A percentile compares a stretch with the other conserved stretches of the same genome.
Evolutionary conservation across 2,113 vertebrate species (phyloP).

Genomic region (Eupsittula cactorum): DNA sequence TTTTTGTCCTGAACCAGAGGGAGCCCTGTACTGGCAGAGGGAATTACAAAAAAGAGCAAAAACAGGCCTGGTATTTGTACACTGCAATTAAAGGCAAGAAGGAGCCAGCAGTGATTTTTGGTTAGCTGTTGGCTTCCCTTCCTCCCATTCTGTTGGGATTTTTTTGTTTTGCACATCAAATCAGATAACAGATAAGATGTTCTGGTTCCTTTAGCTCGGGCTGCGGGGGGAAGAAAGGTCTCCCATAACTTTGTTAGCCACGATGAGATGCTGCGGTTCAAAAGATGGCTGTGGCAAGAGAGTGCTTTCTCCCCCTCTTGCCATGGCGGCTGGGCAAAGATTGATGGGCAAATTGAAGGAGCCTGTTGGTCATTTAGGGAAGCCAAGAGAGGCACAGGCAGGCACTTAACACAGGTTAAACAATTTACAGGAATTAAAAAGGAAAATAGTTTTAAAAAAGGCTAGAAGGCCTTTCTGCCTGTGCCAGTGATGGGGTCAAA

Average conservation of each 20-base stretch:
- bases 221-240: not conserved
- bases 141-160: not conserved
- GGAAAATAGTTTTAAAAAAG: not conserved
- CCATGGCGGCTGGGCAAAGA: accelerated
- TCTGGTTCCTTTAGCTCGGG: not conserved
- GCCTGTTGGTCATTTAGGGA: not conserved
- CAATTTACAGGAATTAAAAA: not conserved
- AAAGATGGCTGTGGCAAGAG: not conserved
- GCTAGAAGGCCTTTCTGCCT: not conserved
- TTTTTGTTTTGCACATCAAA: not conserved
- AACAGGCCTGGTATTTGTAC: conserved; percentile 34
- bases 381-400: not conserved
- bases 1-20: conserved; percentile 46
- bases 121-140: not conserved
- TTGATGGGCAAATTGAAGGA: not conserved
- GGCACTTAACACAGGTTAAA: not conserved
- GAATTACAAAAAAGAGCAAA: conserved; percentile 31
- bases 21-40: conserved; percentile 2
- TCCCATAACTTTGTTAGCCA: not conserved
- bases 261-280: not conserved
- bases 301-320: not conserved
- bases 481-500: not conserved
- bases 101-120: not conserved
- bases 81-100: conserved; percentile 11
- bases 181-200: not conserved